Conservation (phyloP, 2,888 invertebrate species). For the Drosophila pegasa region DNA sequence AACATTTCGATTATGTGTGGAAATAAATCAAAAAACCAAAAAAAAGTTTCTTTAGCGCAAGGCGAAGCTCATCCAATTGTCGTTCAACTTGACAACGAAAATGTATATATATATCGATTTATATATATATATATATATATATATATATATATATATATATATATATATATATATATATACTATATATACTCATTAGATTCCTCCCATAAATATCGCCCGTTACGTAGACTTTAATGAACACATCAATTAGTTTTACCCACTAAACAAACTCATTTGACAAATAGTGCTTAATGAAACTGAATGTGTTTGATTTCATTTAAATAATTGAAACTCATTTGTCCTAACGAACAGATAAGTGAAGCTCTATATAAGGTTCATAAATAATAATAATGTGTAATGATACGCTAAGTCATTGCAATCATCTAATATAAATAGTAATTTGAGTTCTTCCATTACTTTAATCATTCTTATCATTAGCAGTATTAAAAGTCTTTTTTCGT, state of each 20-base stretch:
- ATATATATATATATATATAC: not conserved
- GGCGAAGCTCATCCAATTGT: not conserved
- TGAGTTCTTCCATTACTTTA: not conserved
- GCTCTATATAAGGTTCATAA: not conserved
- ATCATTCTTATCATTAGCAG: too few species aligned
- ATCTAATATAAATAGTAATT: not conserved
- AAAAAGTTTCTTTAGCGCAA: conserved; percentile 1
- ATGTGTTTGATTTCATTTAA: conserved; percentile 5
- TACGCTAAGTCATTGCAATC: not conserved
- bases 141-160: not conserved
- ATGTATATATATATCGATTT: not conserved
- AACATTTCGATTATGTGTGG: conserved; percentile 8
- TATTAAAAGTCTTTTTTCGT: too few species aligned
- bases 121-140: not conserved
- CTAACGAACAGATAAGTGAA: not conserved
- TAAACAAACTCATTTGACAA: not conserved
- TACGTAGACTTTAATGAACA: conserved; percentile 10
- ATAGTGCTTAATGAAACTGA: not conserved
- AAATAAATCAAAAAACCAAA: conserved; percentile 36
- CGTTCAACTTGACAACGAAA: not conserved
- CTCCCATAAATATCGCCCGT: not conserved
- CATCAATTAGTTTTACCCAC: conserved; percentile 11
- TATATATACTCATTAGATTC: too few species aligned
- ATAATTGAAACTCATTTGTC: not conserved
- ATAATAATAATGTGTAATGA: not conserved